Base-by-base conservation (phyloP, 2,888 invertebrate species). In the Brachyptera risi region DNA sequence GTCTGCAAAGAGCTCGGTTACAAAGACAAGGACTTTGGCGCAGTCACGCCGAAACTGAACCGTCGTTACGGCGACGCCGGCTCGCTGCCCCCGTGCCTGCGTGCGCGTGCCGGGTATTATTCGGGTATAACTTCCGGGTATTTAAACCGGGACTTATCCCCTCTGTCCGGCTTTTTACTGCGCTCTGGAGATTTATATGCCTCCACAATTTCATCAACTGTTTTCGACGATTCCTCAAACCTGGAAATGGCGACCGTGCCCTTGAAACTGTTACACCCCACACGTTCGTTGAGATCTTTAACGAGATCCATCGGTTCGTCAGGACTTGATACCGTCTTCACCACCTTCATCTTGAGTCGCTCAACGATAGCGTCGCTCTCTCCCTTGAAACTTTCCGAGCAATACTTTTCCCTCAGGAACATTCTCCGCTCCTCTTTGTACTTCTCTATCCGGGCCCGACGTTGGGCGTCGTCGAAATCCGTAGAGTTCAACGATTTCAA, bases 351-450 rank as follows among this genome's bases (percentile, higher is more conserved):
- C 68, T 78, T 79, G 62, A 80, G 71, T 68, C 79, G 73, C 54
- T 86, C 80, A 63, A 92, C 87, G 9, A 90, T 87, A 67, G 91
- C 91, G 1, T 72, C 73, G 60, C 72, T 70, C 58, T 74, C 73
- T 31, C 69, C 69, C 47, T 71, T 68, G 63, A 74, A 72, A 64
- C 72, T 72, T 62, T 75, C 74, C 5, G 90, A 87, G 65, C 90
- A 87, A 72, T 92, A 92, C 73, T 92, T 92, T 71, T 93, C 92
- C 49, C 92, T 82, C 13, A 93, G 75, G 69, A 91, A 90, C 67
- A 86, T 87, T 56, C 94, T 79, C n/a, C 93, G 78, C 71, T 94
- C 93, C 71, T 93, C 92, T 76, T 94, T 94, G 73, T 93, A 94
- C 72, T 89, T 88, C 74, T 94, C 92, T 66, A 94, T 92, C 49